phyloP scores from a whole-genome alignment of 2,113 vertebrate species.

The Chaetodon trifascialis region DNA sequence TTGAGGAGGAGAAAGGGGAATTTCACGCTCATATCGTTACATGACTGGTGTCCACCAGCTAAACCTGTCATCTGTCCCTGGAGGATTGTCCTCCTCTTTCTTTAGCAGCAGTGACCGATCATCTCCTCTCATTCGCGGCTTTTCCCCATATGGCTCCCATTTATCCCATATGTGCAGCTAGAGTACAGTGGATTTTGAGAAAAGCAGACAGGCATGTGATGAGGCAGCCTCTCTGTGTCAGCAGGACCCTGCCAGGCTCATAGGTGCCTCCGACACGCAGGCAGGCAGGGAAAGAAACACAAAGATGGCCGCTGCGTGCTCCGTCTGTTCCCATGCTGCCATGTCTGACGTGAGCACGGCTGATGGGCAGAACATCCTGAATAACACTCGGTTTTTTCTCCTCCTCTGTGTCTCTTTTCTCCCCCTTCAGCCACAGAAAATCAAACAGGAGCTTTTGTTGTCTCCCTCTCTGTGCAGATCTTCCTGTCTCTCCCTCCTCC shows the following conservation, averaged over 20 bases:
- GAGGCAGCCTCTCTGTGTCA: slow-evolving; percentile 61
- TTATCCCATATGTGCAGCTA: slow-evolving; percentile 27
- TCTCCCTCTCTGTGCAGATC: slow-evolving; percentile 20
- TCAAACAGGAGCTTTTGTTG: slow-evolving; percentile 41
- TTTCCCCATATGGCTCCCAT: slow-evolving; percentile 55
- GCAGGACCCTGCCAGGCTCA: slow-evolving; percentile 69
- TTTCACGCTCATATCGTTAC: slow-evolving; percentile 75
- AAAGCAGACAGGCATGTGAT: slow-evolving; percentile 69
- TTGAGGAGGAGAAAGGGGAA: slow-evolving; percentile 62
- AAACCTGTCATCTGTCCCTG: slow-evolving; percentile 70
- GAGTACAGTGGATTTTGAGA: slow-evolving; percentile 19
- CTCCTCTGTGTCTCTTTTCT: not conserved
- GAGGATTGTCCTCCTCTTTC: slow-evolving; percentile 52
- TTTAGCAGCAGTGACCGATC: slow-evolving; percentile 41
- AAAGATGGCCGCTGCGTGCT: slow-evolving; percentile 78
- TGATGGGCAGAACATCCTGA: slow-evolving; percentile 69
- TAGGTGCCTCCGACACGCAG: slow-evolving; percentile 68
- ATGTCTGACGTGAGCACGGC: slow-evolving; percentile 61
- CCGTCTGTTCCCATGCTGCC: slow-evolving; percentile 61
- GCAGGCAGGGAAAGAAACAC: slow-evolving; percentile 55
- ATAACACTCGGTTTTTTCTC: not conserved
- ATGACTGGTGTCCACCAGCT: slow-evolving; percentile 74
- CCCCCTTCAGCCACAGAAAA: slow-evolving; percentile 29
- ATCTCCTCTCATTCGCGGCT: slow-evolving; percentile 28
- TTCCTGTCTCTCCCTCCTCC: slow-evolving; percentile 5